Evolutionary conservation across 2,113 vertebrate species (phyloP).

Genomic region (Galemys pyrenaicus): DNA sequence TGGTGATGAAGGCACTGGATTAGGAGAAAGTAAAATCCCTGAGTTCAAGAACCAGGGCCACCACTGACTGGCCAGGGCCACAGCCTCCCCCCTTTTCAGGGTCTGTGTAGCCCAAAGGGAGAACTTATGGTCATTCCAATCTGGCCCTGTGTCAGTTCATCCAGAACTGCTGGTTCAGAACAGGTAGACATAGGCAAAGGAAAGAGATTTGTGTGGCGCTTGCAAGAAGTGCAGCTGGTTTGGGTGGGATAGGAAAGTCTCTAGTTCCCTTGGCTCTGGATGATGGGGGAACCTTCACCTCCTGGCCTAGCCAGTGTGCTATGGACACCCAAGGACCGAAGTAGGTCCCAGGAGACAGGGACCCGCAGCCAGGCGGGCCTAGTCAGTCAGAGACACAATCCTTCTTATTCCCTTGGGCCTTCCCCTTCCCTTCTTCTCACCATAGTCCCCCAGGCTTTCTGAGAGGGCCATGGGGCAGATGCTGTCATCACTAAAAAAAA

Average conservation of each 20-base stretch:
- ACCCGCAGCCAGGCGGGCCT: neutral
- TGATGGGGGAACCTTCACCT: neutral
- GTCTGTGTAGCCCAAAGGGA: constrained; percentile 27
- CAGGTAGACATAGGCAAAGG: constrained; percentile 37
- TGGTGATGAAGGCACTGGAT: neutral
- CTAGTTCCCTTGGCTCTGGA: neutral
- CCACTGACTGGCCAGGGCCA: neutral
- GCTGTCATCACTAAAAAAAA: constrained; percentile 68
- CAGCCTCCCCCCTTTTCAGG: neutral
- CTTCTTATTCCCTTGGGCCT: constrained; percentile 3
- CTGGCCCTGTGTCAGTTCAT: constrained; percentile 37
- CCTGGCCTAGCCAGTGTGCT: neutral
- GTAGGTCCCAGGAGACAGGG: neutral
- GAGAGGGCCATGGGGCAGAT: constrained; percentile 61
- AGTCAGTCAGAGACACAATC: neutral
- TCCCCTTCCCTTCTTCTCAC: constrained; percentile 50
- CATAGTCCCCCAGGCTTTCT: constrained; percentile 50
- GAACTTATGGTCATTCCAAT: constrained; percentile 46
- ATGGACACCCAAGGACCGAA: neutral
- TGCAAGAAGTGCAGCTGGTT: neutral
- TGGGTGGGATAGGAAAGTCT: neutral
- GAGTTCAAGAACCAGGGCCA: constrained; percentile 3
- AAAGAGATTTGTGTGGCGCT: constrained; percentile 48
- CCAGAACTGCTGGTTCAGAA: constrained; percentile 38
- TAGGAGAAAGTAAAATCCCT: neutral